A percentile compares a stretch with the other conserved stretches of the same genome.
Conservation (phyloP, 2,113 vertebrate species). For the Chaenogobius annularis region DNA sequence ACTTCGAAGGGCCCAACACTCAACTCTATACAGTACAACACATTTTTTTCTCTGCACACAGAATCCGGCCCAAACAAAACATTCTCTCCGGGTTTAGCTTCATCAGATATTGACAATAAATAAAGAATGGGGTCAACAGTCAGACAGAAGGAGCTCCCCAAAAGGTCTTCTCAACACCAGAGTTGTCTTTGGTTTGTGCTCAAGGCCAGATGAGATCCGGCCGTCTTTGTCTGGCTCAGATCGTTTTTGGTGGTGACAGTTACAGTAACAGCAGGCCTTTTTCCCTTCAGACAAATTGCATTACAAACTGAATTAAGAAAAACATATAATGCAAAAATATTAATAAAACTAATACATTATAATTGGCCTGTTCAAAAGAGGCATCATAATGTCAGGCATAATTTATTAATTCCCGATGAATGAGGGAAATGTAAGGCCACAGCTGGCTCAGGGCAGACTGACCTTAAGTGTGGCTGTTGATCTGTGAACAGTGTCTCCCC, state of each 20-base stretch:
- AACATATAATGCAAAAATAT: too few species aligned
- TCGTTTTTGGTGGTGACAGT: conserved; percentile 12
- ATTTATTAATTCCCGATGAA: too few species aligned
- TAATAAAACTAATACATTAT: too few species aligned
- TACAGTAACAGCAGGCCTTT: too few species aligned
- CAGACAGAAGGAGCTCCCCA: conserved; percentile 30
- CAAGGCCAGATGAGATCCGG: conserved; percentile 38
- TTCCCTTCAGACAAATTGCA: too few species aligned
- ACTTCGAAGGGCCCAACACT: conserved; percentile 56
- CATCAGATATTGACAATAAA: conserved; percentile 33
- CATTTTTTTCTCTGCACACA: conserved; percentile 60
- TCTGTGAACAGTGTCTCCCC: too few species aligned
- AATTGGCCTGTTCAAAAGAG: too few species aligned
- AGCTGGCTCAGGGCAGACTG: too few species aligned
- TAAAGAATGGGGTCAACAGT: conserved; percentile 21
- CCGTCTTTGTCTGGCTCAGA: conserved; percentile 50
- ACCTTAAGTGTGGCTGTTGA: not conserved
- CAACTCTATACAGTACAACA: conserved; percentile 43
- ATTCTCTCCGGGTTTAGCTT: conserved; percentile 18
- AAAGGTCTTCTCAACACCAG: conserved; percentile 20
- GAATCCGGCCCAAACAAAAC: conserved; percentile 43
- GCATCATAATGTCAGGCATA: too few species aligned
- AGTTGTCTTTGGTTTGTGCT: conserved; percentile 47
- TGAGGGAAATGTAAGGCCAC: too few species aligned
- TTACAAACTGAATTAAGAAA: too few species aligned